These are phyloP conservation scores for Etia nguti DNA, from an alignment of 2,113 vertebrate species.

Conservation along the genomic window DNA sequence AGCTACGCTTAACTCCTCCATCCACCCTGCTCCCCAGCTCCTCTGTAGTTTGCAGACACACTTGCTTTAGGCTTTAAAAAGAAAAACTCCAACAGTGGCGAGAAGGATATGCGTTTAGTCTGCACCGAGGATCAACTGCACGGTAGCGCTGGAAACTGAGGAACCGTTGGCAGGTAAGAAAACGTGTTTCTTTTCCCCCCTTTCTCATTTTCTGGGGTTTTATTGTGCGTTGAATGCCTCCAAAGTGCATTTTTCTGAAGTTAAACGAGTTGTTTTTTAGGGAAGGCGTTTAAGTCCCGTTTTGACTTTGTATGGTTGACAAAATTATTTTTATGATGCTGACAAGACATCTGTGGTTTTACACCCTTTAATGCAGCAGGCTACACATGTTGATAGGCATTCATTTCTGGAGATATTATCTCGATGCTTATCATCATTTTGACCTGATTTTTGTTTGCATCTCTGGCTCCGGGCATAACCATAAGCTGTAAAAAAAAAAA, in stretches of 20 bases:
- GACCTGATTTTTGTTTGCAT: background rate
- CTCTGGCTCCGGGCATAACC: background rate
- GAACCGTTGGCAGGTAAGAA: slow-evolving; percentile 52
- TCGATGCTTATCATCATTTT: background rate
- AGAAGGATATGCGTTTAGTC: slow-evolving; percentile 24
- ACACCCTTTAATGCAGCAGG: background rate
- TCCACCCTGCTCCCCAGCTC: background rate
- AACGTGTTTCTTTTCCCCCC: background rate
- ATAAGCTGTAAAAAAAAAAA: background rate
- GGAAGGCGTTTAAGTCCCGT: background rate
- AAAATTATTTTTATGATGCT: background rate
- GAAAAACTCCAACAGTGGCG: background rate
- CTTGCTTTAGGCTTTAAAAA: background rate
- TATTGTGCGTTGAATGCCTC: background rate
- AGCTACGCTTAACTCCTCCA: background rate
- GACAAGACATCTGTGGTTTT: background rate
- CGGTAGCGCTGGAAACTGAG: slow-evolving; percentile 30
- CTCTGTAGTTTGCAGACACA: background rate
- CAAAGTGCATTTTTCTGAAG: background rate
- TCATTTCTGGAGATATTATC: background rate
- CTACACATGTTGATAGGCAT: background rate
- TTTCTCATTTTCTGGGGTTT: background rate
- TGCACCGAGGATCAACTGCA: background rate
- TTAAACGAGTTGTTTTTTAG: background rate
- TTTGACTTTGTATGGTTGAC: background rate